Conservation (phyloP, 1,140 invertebrate species). For the Saccostrea echinata region DNA sequence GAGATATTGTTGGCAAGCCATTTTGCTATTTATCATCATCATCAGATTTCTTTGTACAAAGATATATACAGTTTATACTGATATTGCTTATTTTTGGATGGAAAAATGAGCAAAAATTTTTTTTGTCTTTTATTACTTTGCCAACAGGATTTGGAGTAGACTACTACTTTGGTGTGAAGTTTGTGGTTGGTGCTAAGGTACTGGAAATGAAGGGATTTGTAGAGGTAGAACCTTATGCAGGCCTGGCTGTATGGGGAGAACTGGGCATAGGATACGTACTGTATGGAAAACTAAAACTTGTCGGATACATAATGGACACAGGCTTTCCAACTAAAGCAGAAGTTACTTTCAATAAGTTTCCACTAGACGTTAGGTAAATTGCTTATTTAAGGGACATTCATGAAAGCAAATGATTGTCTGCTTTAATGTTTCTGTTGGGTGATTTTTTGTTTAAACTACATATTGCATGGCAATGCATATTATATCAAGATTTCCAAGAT, state of each 20-base stretch:
- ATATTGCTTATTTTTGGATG: no score
- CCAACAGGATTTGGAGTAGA: constrained; percentile 49
- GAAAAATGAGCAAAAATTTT: no score
- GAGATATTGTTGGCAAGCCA: no score
- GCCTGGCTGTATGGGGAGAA: constrained; percentile 54
- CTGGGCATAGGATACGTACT: constrained; percentile 55
- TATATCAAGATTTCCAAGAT: no score
- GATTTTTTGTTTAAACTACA: no score
- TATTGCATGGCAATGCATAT: no score
- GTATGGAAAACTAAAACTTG: constrained; percentile 61
- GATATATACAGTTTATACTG: no score
- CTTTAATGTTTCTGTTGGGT: no score
- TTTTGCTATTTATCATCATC: no score
- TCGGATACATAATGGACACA: constrained; percentile 60
- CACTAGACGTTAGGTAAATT: constrained; percentile 57
- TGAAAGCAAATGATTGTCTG: no score
- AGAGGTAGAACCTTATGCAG: constrained; percentile 57
- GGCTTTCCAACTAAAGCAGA: constrained; percentile 65
- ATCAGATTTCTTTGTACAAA: no score
- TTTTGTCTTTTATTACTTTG: background rate
- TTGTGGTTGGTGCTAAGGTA: constrained; percentile 60
- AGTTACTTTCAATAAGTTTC: constrained; percentile 67
- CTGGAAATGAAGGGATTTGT: constrained; percentile 53
- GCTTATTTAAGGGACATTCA: no score
- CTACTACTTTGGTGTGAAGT: constrained; percentile 62